A percentile compares a stretch with the other conserved stretches of the same genome.
Evolutionary conservation across 2,113 vertebrate genomes (phyloP).

Genomic region (Perca schrenkii): DNA sequence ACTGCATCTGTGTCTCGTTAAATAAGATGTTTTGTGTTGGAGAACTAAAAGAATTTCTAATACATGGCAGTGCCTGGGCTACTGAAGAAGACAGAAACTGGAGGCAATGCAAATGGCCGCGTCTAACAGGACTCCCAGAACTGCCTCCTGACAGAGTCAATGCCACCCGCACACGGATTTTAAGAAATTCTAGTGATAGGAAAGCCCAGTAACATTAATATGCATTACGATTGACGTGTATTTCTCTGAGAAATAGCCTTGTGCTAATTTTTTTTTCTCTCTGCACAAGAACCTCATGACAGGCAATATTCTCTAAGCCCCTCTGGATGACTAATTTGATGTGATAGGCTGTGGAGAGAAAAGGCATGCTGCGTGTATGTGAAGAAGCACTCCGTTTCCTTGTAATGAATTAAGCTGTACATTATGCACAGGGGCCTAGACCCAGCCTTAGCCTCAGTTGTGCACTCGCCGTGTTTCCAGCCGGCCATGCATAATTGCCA

Average conservation of each 20-base stretch:
- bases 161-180: conserved; percentile 33
- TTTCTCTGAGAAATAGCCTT: conserved; percentile 12
- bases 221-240: conserved; percentile 50
- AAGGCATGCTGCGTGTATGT: conserved; percentile 20
- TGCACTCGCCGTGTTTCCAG: background rate
- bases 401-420: conserved; percentile 52
- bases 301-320: conserved; percentile 16
- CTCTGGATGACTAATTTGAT: conserved; percentile 55
- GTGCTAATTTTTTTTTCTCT: conserved; percentile 10
- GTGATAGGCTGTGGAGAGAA: conserved; percentile 39
- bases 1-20: conserved; percentile 4
- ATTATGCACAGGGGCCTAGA: conserved; percentile 23
- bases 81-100: conserved; percentile 34
- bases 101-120: conserved; percentile 48
- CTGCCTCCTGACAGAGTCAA: conserved; percentile 19
- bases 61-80: background rate
- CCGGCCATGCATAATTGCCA: conserved; percentile 17
- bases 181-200: conserved; percentile 22
- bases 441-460: conserved; percentile 6
- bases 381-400: conserved; percentile 14
- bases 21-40: conserved; percentile 16
- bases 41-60: conserved; percentile 11
- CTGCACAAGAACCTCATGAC: conserved; percentile 17
- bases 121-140: conserved; percentile 41
- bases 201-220: conserved; percentile 38